Evolutionary conservation across 2,113 vertebrate species (phyloP), one percentile per base, ranked within the genome.

Genomic region (Epinephelus cyanopodus): DNA sequence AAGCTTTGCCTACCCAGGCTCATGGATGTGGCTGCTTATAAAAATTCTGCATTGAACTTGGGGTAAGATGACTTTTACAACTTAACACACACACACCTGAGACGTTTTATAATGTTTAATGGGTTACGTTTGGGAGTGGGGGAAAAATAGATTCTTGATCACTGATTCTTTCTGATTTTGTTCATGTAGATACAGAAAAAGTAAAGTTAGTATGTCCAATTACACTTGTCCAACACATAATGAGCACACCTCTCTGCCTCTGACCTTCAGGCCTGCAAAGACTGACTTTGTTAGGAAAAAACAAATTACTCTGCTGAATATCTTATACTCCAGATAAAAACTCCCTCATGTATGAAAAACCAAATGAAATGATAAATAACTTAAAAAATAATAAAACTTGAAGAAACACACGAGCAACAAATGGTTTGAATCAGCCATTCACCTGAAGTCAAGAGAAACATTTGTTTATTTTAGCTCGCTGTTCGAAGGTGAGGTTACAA

Each of bases 401-500:
- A 67, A 75, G 29, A 77, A 91, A 82, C 8, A 79, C 25, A 52
- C 9, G 15, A 66, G 81, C 77, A 85, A 84, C 82, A 86, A 74
- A 86, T 87, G 42, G 73, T 79, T 84, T 82, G 63, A 82, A 86
- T 92, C 90, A 85, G 62, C 75, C 76, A 93, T 94, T 93, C 92
- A 92, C 25, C 87, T 91, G 91, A 93, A 92, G 85, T 91, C 89
- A 90, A 89, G 87, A 88, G 91, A 83, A 93, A 89, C 88, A 75
- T 90, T 90, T 92, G 92, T 94, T 92, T 94, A 87, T 93, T 94
- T 92, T 92, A 89, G 87, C 56, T 39, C 27, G 17, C 73, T 81
- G 85, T 89, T 81, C 42, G 83, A 67, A 67, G 87, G 90, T 90
- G 87, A 88, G 91, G 82, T 92, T 89, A 90, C 86, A 92, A 84